Evolutionary conservation across 2,888 invertebrate genomes (phyloP), one percentile per base, ranked within the genome.

Genomic region (Oxytorus armatus): DNA sequence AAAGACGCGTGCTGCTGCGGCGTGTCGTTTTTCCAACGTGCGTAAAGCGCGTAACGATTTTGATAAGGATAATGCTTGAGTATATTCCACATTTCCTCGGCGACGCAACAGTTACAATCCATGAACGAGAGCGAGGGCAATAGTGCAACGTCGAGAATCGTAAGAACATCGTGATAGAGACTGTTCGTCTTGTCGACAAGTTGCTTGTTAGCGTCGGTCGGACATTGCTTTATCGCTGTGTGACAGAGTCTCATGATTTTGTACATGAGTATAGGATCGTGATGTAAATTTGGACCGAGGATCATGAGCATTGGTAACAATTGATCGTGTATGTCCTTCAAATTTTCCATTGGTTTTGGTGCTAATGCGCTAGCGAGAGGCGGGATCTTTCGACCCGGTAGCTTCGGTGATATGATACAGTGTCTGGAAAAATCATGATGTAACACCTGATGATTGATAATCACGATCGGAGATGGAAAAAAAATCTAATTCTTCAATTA

Each of bases 71-170:
- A 97, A 61, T 96, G 93, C 90, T 96, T 96, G 16, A 98, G 92
- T 61, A 99, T 94, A 57, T 95, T 95, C 96, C 99, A 99, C 80
- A 99, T 94, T 98, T 99, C 98, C 92, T 99, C 99, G 2, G 98
- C 97, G 92, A 99, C 95, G 85, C 98, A 97, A 90, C 98, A 98
- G 92, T 99, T 99, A 86, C 97, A 96, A 84, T 98, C 97, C 93
- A 98, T 94, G 86, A 98, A 95, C 0, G 98, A 97, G 21, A 99
- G 93, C 0, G 98, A 95, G 0, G 99, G 99, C 80, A 99, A 92
- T 80, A 99, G 94, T 0, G 97, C 96, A 53, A 97, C 95, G 90
- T 99, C 99, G 75, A 98, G 92, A 57, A 98, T 93, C 3, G 96
- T 96, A 72, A 98, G 92, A 49, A 98, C 95, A 83, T 98, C 97